Conservation (phyloP, 2,113 vertebrate genomes). For the Pteruthius melanotis region DNA sequence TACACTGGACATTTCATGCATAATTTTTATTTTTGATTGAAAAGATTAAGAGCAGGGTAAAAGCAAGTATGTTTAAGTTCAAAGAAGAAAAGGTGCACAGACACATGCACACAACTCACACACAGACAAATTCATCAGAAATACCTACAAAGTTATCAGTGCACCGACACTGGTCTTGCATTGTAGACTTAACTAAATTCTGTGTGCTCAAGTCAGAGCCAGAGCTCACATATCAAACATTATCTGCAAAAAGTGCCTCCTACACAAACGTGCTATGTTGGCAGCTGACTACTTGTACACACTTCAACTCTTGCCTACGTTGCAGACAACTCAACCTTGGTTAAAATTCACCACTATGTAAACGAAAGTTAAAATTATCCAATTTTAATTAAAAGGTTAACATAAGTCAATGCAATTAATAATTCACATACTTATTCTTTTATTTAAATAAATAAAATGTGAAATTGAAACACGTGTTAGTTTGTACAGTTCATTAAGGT, state of each 20-base stretch:
- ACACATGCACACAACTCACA: not conserved
- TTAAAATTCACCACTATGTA: not conserved
- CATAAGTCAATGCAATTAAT: not conserved
- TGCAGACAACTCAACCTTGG: not conserved
- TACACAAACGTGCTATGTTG: accelerated
- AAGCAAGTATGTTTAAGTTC: not conserved
- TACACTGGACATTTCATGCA: slow-evolving; percentile 12
- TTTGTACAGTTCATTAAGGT: not conserved
- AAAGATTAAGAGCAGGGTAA: not conserved
- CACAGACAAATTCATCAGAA: not conserved
- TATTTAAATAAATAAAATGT: not conserved
- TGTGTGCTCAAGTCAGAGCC: accelerated
- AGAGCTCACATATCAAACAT: not conserved
- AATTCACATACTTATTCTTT: not conserved
- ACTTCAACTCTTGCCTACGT: not conserved
- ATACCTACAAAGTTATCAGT: not conserved
- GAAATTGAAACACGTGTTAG: not conserved
- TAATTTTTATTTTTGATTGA: not conserved
- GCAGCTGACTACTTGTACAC: not conserved
- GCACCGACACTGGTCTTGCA: not conserved
- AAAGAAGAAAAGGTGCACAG: not conserved
- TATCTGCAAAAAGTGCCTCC: not conserved
- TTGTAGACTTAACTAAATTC: not conserved
- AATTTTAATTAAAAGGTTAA: not conserved
- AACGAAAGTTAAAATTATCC: not conserved